Evolutionary conservation across 2,888 invertebrate species (phyloP).

Genomic region (Drosophila parthenogenetica): DNA sequence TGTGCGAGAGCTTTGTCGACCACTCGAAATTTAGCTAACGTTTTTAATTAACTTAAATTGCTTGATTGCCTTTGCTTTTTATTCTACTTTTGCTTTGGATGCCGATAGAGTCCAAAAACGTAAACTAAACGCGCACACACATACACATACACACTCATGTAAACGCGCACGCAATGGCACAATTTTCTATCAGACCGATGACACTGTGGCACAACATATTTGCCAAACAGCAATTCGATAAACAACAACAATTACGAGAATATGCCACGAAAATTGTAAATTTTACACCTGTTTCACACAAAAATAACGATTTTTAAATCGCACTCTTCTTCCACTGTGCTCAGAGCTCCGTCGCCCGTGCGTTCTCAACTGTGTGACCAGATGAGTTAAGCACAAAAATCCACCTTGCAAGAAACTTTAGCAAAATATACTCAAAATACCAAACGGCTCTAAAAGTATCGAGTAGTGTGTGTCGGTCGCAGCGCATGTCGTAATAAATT

Average conservation of each 20-base stretch:
- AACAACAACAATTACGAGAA: constrained; percentile 45
- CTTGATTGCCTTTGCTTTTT: constrained; percentile 47
- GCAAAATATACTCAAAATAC: constrained; percentile 30
- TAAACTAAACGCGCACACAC: constrained; percentile 66
- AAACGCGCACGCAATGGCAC: constrained; percentile 63
- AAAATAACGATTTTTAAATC: constrained; percentile 54
- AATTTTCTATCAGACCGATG: constrained; percentile 53
- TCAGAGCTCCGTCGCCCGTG: constrained; percentile 41
- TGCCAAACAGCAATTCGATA: constrained; percentile 28
- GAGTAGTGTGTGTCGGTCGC: constrained; percentile 30
- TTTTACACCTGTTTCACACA: constrained; percentile 62
- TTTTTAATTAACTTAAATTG: constrained; percentile 77
- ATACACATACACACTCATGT: constrained; percentile 43
- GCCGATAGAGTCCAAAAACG: constrained; percentile 59
- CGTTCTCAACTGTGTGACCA: constrained; percentile 48
- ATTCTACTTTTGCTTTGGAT: constrained; percentile 35
- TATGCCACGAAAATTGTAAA: constrained; percentile 31
- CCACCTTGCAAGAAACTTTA: too few relatives aligned
- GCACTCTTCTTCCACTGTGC: constrained; percentile 39
- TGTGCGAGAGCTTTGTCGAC: constrained; percentile 44
- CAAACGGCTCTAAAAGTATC: constrained; percentile 26
- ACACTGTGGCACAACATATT: constrained; percentile 61
- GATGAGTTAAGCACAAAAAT: neutral
- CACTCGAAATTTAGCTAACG: constrained; percentile 55
- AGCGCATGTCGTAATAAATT: constrained; percentile 71